Conservation (phyloP, 1,140 invertebrate species). For the Stegodyphus mimosarum region DNA sequence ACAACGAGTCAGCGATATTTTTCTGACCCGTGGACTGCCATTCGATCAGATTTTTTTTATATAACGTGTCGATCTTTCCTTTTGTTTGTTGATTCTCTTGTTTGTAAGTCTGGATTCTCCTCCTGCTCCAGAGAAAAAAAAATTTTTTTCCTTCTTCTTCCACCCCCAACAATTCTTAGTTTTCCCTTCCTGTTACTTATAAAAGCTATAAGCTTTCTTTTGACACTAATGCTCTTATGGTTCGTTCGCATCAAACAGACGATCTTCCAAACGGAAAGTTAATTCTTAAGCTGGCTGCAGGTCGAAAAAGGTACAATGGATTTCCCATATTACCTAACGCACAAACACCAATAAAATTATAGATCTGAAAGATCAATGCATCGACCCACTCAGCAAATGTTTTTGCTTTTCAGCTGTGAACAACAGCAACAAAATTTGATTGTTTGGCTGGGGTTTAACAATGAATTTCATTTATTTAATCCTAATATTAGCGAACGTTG, state of each 20-base stretch:
- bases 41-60: conserved; percentile 3
- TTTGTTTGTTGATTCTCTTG: conserved; percentile 14
- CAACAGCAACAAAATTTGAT: too few relatives aligned
- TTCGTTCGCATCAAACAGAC: not conserved
- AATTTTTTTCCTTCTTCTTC: not conserved
- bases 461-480: too few relatives aligned
- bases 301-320: too few relatives aligned
- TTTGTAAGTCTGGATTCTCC: not conserved
- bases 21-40: conserved; percentile 7
- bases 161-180: not conserved
- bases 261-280: not conserved
- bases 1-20: conserved; percentile 28
- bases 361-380: too few relatives aligned
- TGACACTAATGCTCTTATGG: not conserved
- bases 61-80: not conserved
- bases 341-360: too few relatives aligned
- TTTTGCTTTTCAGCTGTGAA: too few relatives aligned
- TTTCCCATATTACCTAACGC: too few relatives aligned
- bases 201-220: not conserved
- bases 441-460: too few relatives aligned
- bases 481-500: too few relatives aligned
- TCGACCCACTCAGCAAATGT: too few relatives aligned
- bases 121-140: too few relatives aligned
- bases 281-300: too few relatives aligned
- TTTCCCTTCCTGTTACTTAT: not conserved